A percentile compares a stretch with the other conserved stretches of the same genome.
These are phyloP conservation scores for Neolamprologus modestus DNA, from an alignment of 2,113 vertebrate species.

Conservation along the genomic window DNA sequence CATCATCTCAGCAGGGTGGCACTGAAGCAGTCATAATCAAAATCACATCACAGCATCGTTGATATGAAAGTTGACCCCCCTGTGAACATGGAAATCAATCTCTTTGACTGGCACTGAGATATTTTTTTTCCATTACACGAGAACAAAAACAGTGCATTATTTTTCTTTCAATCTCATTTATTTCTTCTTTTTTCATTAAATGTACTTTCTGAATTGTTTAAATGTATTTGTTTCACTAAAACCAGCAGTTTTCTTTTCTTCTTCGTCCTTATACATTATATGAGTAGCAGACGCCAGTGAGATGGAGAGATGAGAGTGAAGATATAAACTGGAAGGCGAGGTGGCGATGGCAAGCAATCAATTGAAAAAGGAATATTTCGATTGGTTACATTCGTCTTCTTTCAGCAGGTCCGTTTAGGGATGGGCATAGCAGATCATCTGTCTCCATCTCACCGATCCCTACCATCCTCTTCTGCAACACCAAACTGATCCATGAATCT, in stretches of 20 bases:
- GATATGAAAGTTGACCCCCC: slow-evolving; percentile 71
- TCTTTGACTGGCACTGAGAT: slow-evolving; percentile 64
- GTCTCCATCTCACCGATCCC: background rate
- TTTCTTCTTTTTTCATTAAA: slow-evolving; percentile 16
- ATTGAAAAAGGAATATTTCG: background rate
- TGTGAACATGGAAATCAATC: slow-evolving; percentile 71
- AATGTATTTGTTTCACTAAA: background rate
- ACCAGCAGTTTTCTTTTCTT: background rate
- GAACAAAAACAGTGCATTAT: slow-evolving; percentile 27
- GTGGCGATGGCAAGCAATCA: background rate
- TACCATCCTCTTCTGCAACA: background rate
- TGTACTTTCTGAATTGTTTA: background rate
- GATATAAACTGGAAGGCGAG: background rate
- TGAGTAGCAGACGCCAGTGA: background rate
- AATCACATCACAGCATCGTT: slow-evolving; percentile 69
- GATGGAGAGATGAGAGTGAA: background rate
- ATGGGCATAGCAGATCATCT: background rate
- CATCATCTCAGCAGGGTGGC: slow-evolving; percentile 64
- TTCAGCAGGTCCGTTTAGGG: background rate
- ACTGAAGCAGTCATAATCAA: slow-evolving; percentile 65
- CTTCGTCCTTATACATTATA: background rate
- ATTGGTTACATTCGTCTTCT: background rate
- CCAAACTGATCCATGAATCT: background rate
- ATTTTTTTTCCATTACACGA: slow-evolving; percentile 27
- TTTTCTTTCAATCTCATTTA: slow-evolving; percentile 11